A percentile compares a stretch with the other conserved stretches of the same genome.
phyloP scores from a whole-genome alignment of 2,888 invertebrate genomes.

The Xanthorhoe spadicearia region DNA sequence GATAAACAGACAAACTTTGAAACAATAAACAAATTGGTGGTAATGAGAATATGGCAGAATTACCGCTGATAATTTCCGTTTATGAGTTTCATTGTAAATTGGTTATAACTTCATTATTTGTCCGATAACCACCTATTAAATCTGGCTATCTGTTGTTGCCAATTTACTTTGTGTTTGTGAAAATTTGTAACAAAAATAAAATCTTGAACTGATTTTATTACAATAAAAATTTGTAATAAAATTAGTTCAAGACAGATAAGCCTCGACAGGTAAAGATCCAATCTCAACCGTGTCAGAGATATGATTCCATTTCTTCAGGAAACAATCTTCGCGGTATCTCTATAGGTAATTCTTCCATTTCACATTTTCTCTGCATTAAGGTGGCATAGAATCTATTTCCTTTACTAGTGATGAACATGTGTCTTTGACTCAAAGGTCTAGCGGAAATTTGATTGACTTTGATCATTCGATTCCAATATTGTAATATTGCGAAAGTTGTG shows the following conservation, averaged over 20 bases:
- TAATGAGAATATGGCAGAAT: conserved; percentile 1
- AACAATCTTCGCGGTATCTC: conserved; percentile 19
- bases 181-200: too few relatives aligned
- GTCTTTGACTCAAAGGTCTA: conserved; percentile 27
- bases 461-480: conserved; percentile 10
- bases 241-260: neutral
- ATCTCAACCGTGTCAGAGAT: conserved; percentile 12
- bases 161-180: too few relatives aligned
- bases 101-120: neutral
- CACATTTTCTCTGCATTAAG: conserved; percentile 6
- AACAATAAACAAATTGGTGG: conserved; percentile 11
- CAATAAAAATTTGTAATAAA: too few relatives aligned
- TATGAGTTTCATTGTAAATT: neutral
- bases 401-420: conserved; percentile 5
- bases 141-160: neutral
- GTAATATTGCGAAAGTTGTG: neutral
- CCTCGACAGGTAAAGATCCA: conserved; percentile 4
- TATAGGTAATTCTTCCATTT: conserved; percentile 15
- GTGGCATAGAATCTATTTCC: conserved; percentile 9
- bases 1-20: conserved; percentile 16
- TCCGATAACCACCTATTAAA: neutral
- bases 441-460: conserved; percentile 17
- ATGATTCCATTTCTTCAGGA: conserved; percentile 19
- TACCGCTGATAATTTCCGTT: neutral
- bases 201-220: too few relatives aligned